phyloP scores from a whole-genome alignment of 1,140 invertebrate species.

The Platorchestia sp. region DNA sequence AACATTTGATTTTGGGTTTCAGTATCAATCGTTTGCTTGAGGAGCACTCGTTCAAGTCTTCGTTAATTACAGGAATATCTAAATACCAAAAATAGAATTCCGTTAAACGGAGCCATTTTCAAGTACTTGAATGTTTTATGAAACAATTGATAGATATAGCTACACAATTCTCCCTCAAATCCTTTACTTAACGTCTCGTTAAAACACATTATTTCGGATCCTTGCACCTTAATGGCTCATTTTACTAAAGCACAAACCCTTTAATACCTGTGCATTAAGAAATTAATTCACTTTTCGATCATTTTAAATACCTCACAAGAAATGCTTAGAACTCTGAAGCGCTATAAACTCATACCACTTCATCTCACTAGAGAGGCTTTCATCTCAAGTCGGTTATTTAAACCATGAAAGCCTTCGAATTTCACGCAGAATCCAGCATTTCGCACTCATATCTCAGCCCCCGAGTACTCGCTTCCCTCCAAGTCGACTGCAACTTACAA shows the following conservation, averaged over 20 bases:
- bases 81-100: neutral
- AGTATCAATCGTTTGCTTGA: too few species aligned
- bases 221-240: neutral
- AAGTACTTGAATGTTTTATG: neutral
- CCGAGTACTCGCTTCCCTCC: neutral
- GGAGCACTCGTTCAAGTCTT: too few species aligned
- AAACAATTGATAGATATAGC: neutral
- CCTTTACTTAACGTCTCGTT: neutral
- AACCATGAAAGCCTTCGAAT: neutral
- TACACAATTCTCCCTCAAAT: too few species aligned
- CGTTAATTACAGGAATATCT: neutral
- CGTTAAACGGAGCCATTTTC: neutral
- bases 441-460: neutral
- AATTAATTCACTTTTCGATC: neutral
- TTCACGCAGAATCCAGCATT: neutral
- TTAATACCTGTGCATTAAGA: neutral
- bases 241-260: neutral
- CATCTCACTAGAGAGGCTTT: neutral
- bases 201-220: neutral
- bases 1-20: too few species aligned
- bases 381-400: neutral
- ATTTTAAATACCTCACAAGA: neutral
- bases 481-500: neutral
- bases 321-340: neutral
- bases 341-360: neutral